Evolutionary conservation across 2,888 invertebrate genomes (phyloP).

Genomic region (Euplagia quadripunctaria): DNA sequence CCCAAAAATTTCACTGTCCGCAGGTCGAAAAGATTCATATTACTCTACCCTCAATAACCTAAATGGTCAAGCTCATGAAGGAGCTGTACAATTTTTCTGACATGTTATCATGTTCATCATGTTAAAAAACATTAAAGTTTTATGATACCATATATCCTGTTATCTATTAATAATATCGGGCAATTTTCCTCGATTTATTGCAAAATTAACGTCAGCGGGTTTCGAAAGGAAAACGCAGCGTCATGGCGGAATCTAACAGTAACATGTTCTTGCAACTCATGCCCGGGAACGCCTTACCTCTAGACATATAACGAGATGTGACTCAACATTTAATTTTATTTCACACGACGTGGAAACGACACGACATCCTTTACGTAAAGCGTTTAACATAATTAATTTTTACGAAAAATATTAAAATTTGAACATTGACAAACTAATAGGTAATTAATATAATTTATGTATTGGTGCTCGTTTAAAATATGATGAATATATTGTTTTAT

Average conservation of each 20-base stretch:
- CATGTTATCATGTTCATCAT: background rate
- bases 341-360: conserved; percentile 9
- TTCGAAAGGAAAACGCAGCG: conserved; percentile 21
- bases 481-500: no score
- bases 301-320: conserved; percentile 29
- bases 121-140: background rate
- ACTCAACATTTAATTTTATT: conserved; percentile 13
- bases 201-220: conserved; percentile 28
- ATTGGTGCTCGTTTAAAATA: background rate
- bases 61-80: background rate
- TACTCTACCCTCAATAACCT: background rate
- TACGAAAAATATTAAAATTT: background rate
- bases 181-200: conserved; percentile 28
- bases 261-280: conserved; percentile 36
- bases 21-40: background rate
- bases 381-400: background rate
- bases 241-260: conserved; percentile 33
- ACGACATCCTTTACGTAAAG: background rate
- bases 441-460: background rate
- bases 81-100: background rate
- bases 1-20: background rate
- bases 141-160: background rate
- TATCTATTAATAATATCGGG: conserved; percentile 19
- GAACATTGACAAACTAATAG: background rate
- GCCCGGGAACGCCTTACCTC: conserved; percentile 38